Evolutionary conservation across 2,888 invertebrate genomes (phyloP).

Genomic region (Buathra laborator): DNA sequence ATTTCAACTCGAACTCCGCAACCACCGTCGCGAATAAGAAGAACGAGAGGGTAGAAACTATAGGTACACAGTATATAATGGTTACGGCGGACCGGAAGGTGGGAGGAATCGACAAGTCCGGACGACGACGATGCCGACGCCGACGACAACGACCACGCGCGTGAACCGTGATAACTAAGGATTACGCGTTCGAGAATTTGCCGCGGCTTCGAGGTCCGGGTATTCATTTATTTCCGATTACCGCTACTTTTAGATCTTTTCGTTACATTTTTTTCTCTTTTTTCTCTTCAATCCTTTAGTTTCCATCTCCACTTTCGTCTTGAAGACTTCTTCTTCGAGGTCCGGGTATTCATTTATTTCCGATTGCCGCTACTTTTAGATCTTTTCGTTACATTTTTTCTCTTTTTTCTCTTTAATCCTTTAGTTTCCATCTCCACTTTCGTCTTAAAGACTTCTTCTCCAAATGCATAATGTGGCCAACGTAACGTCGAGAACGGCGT

Average conservation of each 20-base stretch:
- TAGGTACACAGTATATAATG: neutral
- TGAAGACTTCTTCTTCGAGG: slow-evolving; percentile 10
- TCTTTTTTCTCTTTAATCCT: neutral
- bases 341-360: slow-evolving; percentile 67
- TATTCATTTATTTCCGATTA: slow-evolving; percentile 70
- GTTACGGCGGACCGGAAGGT: neutral
- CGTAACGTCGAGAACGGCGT: neutral
- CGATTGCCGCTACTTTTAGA: slow-evolving; percentile 69
- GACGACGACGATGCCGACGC: slow-evolving; percentile 43
- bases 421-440: neutral
- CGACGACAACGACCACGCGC: slow-evolving; percentile 28
- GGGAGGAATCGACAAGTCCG: slow-evolving; percentile 41
- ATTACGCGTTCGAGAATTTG: slow-evolving; percentile 71
- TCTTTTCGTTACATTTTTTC: slow-evolving; percentile 55
- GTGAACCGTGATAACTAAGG: slow-evolving; percentile 66
- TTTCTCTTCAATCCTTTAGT: neutral
- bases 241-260: slow-evolving; percentile 66
- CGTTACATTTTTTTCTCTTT: slow-evolving; percentile 39
- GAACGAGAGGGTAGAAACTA: slow-evolving; percentile 42
- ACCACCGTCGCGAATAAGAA: slow-evolving; percentile 55
- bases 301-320: neutral
- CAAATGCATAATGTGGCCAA: neutral
- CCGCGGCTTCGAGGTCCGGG: slow-evolving; percentile 63
- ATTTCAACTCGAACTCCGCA: slow-evolving; percentile 5
- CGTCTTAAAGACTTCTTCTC: neutral